A percentile compares a stretch with the other conserved stretches of the same genome.
Evolutionary conservation across 2,113 vertebrate genomes (phyloP).

Genomic region (Mugil cephalus): DNA sequence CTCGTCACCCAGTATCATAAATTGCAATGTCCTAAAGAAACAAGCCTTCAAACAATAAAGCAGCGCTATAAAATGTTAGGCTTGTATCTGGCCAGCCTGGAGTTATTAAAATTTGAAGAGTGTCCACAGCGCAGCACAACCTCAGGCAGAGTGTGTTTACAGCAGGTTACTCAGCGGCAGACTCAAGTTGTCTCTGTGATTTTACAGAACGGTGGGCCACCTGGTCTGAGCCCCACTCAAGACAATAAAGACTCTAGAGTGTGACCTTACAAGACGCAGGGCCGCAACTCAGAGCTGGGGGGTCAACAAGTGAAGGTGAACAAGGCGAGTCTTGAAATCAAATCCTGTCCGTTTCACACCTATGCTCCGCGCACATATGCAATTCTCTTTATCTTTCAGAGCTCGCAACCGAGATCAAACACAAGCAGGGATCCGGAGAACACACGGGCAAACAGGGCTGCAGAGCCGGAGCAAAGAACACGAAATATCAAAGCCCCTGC

Average conservation of each 20-base stretch:
- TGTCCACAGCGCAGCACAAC: conserved; percentile 38
- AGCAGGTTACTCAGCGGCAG: conserved; percentile 34
- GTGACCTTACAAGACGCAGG: conserved; percentile 24
- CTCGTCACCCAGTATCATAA: conserved; percentile 28
- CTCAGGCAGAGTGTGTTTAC: conserved; percentile 47
- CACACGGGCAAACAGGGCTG: neutral
- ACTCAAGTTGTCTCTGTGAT: conserved; percentile 31
- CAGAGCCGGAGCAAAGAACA: conserved; percentile 23
- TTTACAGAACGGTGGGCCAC: conserved; percentile 23
- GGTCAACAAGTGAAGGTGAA: conserved; percentile 13
- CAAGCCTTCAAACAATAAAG: conserved; percentile 59
- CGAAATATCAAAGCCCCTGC: conserved; percentile 58
- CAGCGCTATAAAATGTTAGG: conserved; percentile 29
- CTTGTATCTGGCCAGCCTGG: conserved; percentile 37
- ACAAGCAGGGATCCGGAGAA: too few relatives aligned
- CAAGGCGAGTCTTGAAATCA: neutral
- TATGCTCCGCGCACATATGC: conserved; percentile 16
- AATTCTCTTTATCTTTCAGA: conserved; percentile 18
- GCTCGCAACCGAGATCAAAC: conserved; percentile 51
- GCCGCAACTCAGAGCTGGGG: neutral
- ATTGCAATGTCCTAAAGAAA: conserved; percentile 41
- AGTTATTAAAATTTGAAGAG: conserved; percentile 64
- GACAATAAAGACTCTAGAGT: conserved; percentile 22
- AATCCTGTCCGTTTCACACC: conserved; percentile 4
- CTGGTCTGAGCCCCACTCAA: conserved; percentile 25